Evolutionary conservation across 2,113 vertebrate genomes (phyloP), one percentile per base, ranked within the genome.

Genomic region (Sisor rabdophorus): DNA sequence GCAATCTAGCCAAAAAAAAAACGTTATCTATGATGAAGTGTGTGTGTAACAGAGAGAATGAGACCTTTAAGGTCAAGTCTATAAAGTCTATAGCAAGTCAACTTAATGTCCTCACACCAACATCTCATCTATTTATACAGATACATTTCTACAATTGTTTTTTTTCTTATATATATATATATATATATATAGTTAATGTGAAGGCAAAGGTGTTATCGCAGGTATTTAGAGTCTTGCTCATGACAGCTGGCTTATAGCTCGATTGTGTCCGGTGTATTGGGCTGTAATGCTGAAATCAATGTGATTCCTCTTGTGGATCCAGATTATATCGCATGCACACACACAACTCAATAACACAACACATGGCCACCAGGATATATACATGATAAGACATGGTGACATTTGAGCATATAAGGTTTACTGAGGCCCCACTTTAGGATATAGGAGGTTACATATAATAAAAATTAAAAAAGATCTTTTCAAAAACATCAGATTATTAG

Each of bases 1-100:
- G 79, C 85, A 85, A 86, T 86, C 80, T 85, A 76, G 76, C 71
- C 65, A 79, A 82, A 80, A 69, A 81, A 85, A 80, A 83, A 60
- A 72, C 83, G n/a, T 86, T 86, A 86, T 86, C 85, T 84, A 67
- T 73, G 72, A 73, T 75, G 53, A 67, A 68, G 59, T 75, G 44
- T 77, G 28, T 71, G 77, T 72, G 69, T 72, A 22, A 32, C 28
- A 73, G 24, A 69, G n/a, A 56, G 40, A 55, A 64, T 19, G 47
- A 79, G 56, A 70, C 72, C 53, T 15, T 50, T 70, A 48, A 71
- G 76, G 69, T 75, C 79, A 73, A 24, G 44, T n/a, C n/a, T n/a
- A n/a, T n/a, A 56, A 65, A 74, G 20, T 10, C 16, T 52, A 54
- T 53, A 53, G 67, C 73, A 36, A 65, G 58, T 77, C 24, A 77